These are phyloP conservation scores for Trachelus troglodyta DNA, from an alignment of 2,888 invertebrate species.

Conservation along the genomic window DNA sequence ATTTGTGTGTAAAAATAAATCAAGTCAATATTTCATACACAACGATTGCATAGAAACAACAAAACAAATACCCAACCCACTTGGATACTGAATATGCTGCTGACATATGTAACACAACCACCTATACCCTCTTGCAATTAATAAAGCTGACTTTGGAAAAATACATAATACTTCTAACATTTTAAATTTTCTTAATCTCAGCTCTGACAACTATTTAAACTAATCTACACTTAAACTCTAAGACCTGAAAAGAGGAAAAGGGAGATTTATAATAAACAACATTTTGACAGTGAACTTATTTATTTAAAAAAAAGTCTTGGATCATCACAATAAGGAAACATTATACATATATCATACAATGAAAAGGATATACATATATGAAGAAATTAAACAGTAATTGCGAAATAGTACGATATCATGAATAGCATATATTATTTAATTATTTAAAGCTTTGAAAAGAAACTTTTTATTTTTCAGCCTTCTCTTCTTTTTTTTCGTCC, in stretches of 20 bases:
- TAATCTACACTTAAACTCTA: background rate
- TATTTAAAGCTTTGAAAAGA: background rate
- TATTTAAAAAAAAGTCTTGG: constrained; percentile 3
- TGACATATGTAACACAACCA: background rate
- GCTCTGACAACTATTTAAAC: background rate
- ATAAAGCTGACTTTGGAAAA: no score
- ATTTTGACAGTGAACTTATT: background rate
- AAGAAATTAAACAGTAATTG: background rate
- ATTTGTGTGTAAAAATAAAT: background rate
- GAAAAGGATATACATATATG: background rate
- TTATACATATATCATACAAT: background rate
- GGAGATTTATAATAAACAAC: no score
- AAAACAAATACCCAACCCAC: background rate
- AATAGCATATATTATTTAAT: background rate
- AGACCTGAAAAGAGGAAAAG: background rate
- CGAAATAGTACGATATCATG: background rate
- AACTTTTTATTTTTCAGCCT: background rate
- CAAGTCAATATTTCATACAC: background rate
- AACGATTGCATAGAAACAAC: background rate
- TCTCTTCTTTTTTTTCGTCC: background rate
- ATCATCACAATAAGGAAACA: background rate
- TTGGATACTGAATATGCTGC: background rate
- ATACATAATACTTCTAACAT: no score
- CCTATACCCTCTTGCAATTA: no score
- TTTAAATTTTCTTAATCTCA: background rate